Conservation (phyloP, 2,113 vertebrate species). For the Rhinolophus ferrumequinum region DNA sequence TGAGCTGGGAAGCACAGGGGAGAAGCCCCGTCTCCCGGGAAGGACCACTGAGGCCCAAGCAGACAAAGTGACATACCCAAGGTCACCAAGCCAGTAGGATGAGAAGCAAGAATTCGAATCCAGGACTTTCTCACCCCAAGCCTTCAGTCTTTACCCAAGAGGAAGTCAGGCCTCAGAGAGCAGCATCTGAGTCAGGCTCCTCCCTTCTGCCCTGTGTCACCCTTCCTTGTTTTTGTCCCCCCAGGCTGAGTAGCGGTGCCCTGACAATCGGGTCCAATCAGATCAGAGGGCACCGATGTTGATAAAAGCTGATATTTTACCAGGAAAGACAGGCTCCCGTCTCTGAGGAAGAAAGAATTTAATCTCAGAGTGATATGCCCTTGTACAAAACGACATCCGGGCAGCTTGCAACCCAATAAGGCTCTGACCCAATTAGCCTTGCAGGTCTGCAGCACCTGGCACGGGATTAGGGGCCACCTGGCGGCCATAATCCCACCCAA, state of each 20-base stretch:
- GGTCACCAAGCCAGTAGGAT: background rate
- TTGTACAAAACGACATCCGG: background rate
- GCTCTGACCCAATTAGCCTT: constrained; percentile 17
- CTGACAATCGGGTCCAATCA: background rate
- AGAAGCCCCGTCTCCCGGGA: background rate
- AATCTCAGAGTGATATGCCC: constrained; percentile 6
- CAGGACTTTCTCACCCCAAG: background rate
- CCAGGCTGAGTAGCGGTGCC: background rate
- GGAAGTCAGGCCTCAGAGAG: background rate
- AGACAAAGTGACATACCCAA: background rate
- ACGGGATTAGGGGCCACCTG: background rate
- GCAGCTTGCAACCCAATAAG: constrained; percentile 9
- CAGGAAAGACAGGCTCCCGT: background rate
- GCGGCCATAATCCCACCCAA: background rate
- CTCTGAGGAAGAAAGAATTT: background rate
- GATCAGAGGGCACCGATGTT: background rate
- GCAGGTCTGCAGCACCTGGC: background rate
- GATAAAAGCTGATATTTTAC: constrained; percentile 3
- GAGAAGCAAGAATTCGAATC: background rate
- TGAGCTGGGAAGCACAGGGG: background rate
- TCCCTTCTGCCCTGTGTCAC: background rate
- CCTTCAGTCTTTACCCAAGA: background rate
- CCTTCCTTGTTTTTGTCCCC: background rate
- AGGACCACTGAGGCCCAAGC: background rate
- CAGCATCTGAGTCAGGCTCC: accelerated